These are phyloP conservation scores for Epinotia bilunana DNA, from an alignment of 2,888 invertebrate genomes.

Conservation along the genomic window DNA sequence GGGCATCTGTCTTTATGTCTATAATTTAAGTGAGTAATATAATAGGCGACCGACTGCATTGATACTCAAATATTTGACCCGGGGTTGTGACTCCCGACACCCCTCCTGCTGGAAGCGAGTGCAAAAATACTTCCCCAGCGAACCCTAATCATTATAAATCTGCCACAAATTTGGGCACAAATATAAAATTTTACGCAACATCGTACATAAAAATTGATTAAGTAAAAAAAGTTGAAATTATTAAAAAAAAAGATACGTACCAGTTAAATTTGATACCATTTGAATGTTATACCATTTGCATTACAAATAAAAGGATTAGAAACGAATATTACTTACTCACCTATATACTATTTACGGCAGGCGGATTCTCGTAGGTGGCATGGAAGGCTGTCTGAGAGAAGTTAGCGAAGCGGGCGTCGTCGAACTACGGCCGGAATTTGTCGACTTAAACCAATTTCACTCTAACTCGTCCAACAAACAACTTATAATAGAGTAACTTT, in stretches of 20 bases:
- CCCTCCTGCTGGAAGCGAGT: constrained; percentile 54
- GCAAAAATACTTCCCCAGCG: constrained; percentile 72
- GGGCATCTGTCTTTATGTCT: constrained; percentile 43
- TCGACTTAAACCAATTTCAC: constrained; percentile 71
- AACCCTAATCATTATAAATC: constrained; percentile 67
- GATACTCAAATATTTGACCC: constrained; percentile 67
- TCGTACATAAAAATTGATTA: not conserved
- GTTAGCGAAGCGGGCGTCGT: constrained; percentile 63
- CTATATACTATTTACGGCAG: constrained; percentile 36
- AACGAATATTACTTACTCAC: not conserved
- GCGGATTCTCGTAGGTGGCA: constrained; percentile 53
- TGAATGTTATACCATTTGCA: not conserved
- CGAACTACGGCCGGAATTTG: constrained; percentile 74
- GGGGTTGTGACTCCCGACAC: constrained; percentile 68
- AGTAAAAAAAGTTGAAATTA: not conserved
- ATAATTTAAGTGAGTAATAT: constrained; percentile 44
- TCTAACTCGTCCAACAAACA: constrained; percentile 68
- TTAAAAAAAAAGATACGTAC: too few relatives aligned
- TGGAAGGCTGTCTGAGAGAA: constrained; percentile 62
- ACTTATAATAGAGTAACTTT: constrained; percentile 80
- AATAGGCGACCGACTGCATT: constrained; percentile 49
- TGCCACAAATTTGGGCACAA: constrained; percentile 60
- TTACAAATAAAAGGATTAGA: not conserved
- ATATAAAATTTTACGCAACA: not conserved
- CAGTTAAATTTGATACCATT: not conserved